Evolutionary conservation across 2,113 vertebrate genomes (phyloP).

Genomic region (Apteryx owenii): DNA sequence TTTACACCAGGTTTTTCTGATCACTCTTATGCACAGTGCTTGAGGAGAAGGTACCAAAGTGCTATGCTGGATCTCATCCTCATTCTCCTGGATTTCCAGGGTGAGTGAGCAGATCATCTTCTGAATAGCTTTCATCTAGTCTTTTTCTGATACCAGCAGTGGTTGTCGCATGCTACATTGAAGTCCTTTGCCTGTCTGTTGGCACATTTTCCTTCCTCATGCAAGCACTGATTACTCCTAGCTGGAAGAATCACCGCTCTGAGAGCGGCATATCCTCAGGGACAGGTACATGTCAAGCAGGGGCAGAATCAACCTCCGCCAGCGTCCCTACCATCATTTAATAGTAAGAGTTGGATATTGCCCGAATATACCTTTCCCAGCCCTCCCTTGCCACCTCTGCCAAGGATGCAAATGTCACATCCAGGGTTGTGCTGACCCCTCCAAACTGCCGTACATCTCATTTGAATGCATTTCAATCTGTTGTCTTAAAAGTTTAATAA

Average conservation of each 20-base stretch:
- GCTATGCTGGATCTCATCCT: neutral
- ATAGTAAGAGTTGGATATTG: neutral
- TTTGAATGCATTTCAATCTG: neutral
- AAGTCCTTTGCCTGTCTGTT: neutral
- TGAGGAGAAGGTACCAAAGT: neutral
- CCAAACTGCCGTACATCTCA: neutral
- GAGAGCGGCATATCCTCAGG: neutral
- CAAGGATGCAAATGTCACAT: neutral
- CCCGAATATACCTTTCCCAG: neutral
- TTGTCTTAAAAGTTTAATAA: constrained; percentile 9
- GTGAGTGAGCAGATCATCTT: neutral
- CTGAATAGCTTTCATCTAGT: neutral
- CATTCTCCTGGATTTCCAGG: neutral
- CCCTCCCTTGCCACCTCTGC: neutral
- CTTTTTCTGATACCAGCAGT: neutral
- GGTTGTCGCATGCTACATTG: neutral
- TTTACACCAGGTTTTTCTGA: neutral
- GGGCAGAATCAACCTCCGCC: neutral
- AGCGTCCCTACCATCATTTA: neutral
- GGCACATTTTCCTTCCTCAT: neutral
- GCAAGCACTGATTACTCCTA: neutral
- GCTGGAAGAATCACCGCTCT: neutral
- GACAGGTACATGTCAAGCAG: neutral
- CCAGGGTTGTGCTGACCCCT: neutral
- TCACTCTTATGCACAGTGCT: neutral